phyloP scores from a whole-genome alignment of 92 coral and sea anemone species.

The Epizoanthus rinbou region DNA sequence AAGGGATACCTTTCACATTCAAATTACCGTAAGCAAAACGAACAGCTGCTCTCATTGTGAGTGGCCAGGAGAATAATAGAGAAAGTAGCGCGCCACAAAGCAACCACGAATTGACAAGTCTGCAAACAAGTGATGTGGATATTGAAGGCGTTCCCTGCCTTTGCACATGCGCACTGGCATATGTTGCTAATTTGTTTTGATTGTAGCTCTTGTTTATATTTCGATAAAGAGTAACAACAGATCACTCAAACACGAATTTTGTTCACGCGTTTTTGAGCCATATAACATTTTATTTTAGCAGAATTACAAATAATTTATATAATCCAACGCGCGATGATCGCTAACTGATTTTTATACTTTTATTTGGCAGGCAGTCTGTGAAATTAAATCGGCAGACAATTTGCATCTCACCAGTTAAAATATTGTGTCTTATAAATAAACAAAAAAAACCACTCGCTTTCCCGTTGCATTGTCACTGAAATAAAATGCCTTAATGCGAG shows the following conservation, averaged over 20 bases:
- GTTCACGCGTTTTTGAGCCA: background rate
- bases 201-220: slow-evolving; percentile 24
- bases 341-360: background rate
- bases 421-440: background rate
- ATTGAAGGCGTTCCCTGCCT: slow-evolving; percentile 63
- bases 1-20: slow-evolving; percentile 81
- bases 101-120: slow-evolving; percentile 67
- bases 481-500: background rate
- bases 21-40: slow-evolving; percentile 71
- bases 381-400: slow-evolving; percentile 13
- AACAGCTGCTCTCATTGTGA: slow-evolving; percentile 92
- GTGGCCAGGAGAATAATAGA: slow-evolving; percentile 71
- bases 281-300: background rate
- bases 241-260: background rate
- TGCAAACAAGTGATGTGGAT: slow-evolving; percentile 45
- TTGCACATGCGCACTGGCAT: slow-evolving; percentile 49
- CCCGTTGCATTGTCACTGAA: background rate
- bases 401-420: background rate
- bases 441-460: background rate
- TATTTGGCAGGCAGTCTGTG: background rate
- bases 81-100: slow-evolving; percentile 58
- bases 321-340: background rate
- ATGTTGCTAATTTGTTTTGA: background rate
- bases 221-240: background rate
- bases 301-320: background rate